These are phyloP conservation scores for Stramonita haemastoma DNA, from an alignment of 2,888 invertebrate genomes.

Conservation along the genomic window DNA sequence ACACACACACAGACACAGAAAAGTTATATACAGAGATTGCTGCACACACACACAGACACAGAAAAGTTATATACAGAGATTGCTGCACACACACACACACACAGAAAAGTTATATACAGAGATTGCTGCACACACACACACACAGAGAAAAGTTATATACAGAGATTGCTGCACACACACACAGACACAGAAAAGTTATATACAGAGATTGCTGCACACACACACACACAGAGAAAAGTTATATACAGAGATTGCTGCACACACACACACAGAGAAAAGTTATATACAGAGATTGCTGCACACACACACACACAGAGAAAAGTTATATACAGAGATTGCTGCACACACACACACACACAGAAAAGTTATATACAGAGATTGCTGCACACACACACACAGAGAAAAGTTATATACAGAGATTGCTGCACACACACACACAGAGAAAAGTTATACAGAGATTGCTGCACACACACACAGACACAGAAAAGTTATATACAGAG, in stretches of 20 bases:
- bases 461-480: slow-evolving; percentile 77
- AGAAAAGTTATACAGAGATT: slow-evolving; percentile 95
- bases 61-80: slow-evolving; percentile 19
- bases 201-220: slow-evolving; percentile 82
- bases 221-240: not conserved
- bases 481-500: slow-evolving; percentile 81
- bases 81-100: not conserved
- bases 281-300: too few relatives aligned
- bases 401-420: too few relatives aligned
- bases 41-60: slow-evolving; percentile 39
- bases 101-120: not conserved
- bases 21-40: not conserved
- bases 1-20: not conserved
- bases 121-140: not conserved
- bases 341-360: too few relatives aligned
- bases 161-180: slow-evolving; percentile 15
- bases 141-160: not conserved
- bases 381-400: slow-evolving; percentile 87
- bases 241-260: slow-evolving; percentile 82
- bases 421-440: slow-evolving; percentile 94
- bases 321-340: slow-evolving; percentile 81
- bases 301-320: slow-evolving; percentile 40
- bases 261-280: too few relatives aligned
- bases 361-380: slow-evolving; percentile 80
- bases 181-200: not conserved